Base-by-base conservation (phyloP, 1,140 invertebrate species). In the Drosophila obscura region DNA sequence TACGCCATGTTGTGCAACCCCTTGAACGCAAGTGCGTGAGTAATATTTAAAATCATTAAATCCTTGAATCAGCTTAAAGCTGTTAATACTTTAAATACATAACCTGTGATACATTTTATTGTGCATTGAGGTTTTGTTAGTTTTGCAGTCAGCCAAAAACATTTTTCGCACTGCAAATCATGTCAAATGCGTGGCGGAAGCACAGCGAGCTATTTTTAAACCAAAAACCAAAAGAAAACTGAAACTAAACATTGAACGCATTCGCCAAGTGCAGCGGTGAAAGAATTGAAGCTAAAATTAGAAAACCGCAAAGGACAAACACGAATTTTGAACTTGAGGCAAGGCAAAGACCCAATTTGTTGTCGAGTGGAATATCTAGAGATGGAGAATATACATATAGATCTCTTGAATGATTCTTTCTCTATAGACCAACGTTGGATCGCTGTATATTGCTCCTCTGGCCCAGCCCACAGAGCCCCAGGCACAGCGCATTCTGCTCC, bases 401-500 rank as follows among this genome's bases (percentile, higher is more conserved):
- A 35, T 57, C 22, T 58, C 9, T n/a, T 39, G 22, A 56, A 19
- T 49, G n/a, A 16, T 4, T 26, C 9, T 19, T 15, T 49, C 15
- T 43, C 16, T 2, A 6, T 9, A 91, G 90, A 87, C 89, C 63
- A 90, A 92, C 55, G 81, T 92, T 39, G 91, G 91, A 26, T 91
- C 91, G 16, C 75, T 92, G 7, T 92, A 92, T 19, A 92, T 92
- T 22, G 89, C 91, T 53, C 91, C 91, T 11, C 46, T 91, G 64
- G 80, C 81, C 6, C 76, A 90, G 35, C 84, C 89, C 22, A 83
- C 79, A 11, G 89, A 91, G 48, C 89, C 89, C 2, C 89, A 91
- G 62, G 90, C 90, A 9, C 91, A 89, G 16, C 68, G 77, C 53
- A 78, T 91, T 49, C 49, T 90, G 48, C 67, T 83, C 22, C 91